phyloP scores from a whole-genome alignment of 1,140 invertebrate species.

The Drosophila novamexicana region DNA sequence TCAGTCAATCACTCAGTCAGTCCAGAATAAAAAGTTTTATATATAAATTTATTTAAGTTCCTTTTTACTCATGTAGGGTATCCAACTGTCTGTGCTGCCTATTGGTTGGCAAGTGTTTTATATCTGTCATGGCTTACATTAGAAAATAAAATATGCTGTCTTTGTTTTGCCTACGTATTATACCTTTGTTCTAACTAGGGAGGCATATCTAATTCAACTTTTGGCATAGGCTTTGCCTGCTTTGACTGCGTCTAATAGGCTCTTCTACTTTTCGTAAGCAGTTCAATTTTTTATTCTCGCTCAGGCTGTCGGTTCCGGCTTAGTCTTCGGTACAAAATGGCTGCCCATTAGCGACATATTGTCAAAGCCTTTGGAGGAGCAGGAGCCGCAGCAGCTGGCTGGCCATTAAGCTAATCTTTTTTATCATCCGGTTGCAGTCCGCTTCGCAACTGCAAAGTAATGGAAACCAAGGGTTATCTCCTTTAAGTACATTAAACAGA shows the following conservation, averaged over 20 bases:
- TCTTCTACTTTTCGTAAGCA: conserved; percentile 73
- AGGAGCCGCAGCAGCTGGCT: conserved; percentile 8
- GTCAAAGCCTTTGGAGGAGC: not conserved
- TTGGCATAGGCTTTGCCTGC: conserved; percentile 32
- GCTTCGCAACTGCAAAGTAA: no score
- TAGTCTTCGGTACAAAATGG: conserved; percentile 45
- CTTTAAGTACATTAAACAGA: not conserved
- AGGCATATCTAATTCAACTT: conserved; percentile 69
- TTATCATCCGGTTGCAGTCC: conserved; percentile 10
- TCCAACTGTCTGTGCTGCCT: not conserved
- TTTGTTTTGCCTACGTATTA: conserved; percentile 43
- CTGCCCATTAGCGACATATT: conserved; percentile 71
- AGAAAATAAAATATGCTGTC: conserved; percentile 74
- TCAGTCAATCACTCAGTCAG: no score
- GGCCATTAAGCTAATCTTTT: conserved; percentile 54
- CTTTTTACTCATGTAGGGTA: conserved; percentile 6
- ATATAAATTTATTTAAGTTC: no score
- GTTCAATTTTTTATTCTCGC: conserved; percentile 77
- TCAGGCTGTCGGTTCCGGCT: conserved; percentile 56
- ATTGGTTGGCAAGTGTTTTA: conserved; percentile 39
- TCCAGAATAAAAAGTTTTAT: no score
- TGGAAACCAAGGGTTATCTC: not conserved
- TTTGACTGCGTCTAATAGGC: conserved; percentile 69
- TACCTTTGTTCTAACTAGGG: conserved; percentile 57
- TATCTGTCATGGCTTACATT: conserved; percentile 66